These are phyloP conservation scores for Ranitomeya imitator DNA, from an alignment of 2,113 vertebrate genomes.

Conservation along the genomic window DNA sequence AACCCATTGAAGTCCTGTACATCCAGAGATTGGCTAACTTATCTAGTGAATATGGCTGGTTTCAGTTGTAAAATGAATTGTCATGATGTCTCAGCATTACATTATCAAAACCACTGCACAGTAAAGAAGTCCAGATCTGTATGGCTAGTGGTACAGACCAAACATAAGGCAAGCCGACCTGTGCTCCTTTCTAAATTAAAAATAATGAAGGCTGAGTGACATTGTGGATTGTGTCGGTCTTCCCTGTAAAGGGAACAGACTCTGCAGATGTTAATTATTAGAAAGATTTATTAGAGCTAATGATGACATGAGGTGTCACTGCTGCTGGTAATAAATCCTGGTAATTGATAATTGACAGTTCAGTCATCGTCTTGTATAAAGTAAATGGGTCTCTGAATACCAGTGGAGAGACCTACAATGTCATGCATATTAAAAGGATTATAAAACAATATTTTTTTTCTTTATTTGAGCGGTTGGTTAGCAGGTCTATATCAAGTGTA, in stretches of 20 bases:
- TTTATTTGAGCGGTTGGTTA: too few species aligned
- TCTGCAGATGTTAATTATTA: neutral
- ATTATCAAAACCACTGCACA: too few species aligned
- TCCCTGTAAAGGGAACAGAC: neutral
- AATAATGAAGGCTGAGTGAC: neutral
- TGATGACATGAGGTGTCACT: neutral
- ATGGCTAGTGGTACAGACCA: too few species aligned
- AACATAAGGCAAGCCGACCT: neutral
- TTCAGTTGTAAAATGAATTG: too few species aligned
- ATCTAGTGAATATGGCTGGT: too few species aligned
- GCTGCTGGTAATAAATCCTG: slow-evolving; percentile 1
- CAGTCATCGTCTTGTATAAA: neutral
- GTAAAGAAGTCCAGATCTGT: too few species aligned
- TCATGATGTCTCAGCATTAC: too few species aligned
- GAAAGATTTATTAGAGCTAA: neutral
- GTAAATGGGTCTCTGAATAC: neutral
- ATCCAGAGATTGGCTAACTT: too few species aligned
- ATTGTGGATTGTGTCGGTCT: neutral
- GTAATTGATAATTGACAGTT: neutral
- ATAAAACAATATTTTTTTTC: neutral
- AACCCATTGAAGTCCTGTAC: too few species aligned
- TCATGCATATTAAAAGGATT: neutral
- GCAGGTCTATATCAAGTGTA: too few species aligned
- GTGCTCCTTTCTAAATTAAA: neutral
- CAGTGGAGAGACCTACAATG: too few species aligned